Base-by-base conservation (phyloP, 2,888 invertebrate genomes). In the Pollenia griseotomentosa region DNA sequence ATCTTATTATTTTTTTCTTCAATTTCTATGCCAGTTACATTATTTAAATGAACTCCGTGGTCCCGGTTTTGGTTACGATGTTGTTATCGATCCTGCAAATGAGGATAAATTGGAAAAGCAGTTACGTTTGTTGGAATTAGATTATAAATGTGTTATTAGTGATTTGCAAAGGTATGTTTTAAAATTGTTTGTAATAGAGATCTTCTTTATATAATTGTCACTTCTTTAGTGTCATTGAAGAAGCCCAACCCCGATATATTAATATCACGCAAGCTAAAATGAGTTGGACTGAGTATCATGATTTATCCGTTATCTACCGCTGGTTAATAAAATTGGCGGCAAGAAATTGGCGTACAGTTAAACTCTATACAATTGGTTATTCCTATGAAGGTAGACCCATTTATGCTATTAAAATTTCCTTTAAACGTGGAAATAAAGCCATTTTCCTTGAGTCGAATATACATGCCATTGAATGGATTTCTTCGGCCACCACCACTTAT, bases 381-480 rank as follows among this genome's bases (percentile, higher is more conserved):
- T 90, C 92, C 0, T 89, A 90, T 68, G 91, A 91, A 80, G 89
- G 89, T 1, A 89, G 89, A 9, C 89, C 90, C 42, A 90, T 91
- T 11, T 89, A 80, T 44, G 90, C 90, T 14, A 16, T 91, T 0
- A 88, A 63, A 9, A 84, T 91, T 14, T 91, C 91, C 1, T 86
- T 88, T 19, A 89, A 88, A 5, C 66, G 80, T 44, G 90, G 90
- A 42, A 91, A 91, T 78, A 91, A 90, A 75, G 91, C 90, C 16
- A 89, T 91, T 66, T 85, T 91, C 12, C 84, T 91, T 10, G 92
- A 91, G 63, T 90, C 90, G 61, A 90, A 90, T 55, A 91, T 91
- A 19, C 92, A 92, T 81, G 92, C 91, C 59, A 89, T 91, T 86
- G 92, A 91, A 74, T 92, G 92, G 91, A 92, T 91, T 68, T 90